Conservation (phyloP, 2,888 invertebrate genomes). For the Emesis castigata region DNA sequence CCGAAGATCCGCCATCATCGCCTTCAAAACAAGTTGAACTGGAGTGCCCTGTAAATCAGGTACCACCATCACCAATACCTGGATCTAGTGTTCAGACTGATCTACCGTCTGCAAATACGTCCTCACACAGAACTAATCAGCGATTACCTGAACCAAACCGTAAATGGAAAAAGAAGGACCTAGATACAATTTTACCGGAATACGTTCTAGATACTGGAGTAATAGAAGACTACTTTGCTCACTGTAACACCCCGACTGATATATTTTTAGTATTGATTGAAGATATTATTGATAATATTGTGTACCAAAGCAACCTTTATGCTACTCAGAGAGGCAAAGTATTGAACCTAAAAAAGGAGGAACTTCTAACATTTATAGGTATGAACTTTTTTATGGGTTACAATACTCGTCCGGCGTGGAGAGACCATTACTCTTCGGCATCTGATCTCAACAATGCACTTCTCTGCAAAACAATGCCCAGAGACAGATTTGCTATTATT, state of each 20-base stretch:
- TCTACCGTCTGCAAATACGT: conserved; percentile 58
- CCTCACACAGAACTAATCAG: conserved; percentile 55
- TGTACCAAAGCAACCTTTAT: conserved; percentile 63
- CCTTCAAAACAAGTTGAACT: conserved; percentile 52
- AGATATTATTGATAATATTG: conserved; percentile 59
- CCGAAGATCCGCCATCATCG: conserved; percentile 53
- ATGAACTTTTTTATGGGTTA: conserved; percentile 56
- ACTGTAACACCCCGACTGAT: conserved; percentile 57
- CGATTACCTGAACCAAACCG: conserved; percentile 58
- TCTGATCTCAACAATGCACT: conserved; percentile 57
- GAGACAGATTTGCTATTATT: conserved; percentile 64
- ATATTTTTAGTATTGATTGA: conserved; percentile 63
- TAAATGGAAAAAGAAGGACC: conserved; percentile 59
- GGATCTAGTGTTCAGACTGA: conserved; percentile 57
- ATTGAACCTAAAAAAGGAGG: conserved; percentile 65
- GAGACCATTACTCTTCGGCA: conserved; percentile 58
- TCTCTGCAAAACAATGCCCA: conserved; percentile 56
- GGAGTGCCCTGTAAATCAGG: conserved; percentile 58
- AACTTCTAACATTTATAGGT: conserved; percentile 64
- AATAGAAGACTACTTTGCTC: conserved; percentile 59
- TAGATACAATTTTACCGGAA: conserved; percentile 58
- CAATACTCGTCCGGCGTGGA: conserved; percentile 55
- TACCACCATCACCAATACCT: conserved; percentile 61
- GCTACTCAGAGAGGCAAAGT: conserved; percentile 62
- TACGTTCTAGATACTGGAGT: conserved; percentile 56